Conservation (phyloP, 2,113 vertebrate genomes). For the Oxyruncus cristatus region DNA sequence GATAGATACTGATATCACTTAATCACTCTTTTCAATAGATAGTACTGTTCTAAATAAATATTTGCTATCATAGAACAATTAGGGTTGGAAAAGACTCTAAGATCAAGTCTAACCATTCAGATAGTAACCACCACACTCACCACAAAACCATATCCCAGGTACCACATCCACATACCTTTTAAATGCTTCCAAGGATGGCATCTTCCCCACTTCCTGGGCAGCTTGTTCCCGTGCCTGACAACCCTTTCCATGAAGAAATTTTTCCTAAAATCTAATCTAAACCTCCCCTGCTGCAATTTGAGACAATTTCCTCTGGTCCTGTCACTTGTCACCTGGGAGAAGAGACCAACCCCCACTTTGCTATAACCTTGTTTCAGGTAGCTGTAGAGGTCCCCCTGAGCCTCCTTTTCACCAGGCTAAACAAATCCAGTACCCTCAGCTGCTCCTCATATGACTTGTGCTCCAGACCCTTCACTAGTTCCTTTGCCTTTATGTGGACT, state of each 20-base stretch:
- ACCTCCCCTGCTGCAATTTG: neutral
- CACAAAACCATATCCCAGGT: neutral
- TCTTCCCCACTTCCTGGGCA: neutral
- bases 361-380: neutral
- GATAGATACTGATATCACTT: neutral
- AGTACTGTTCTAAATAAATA: neutral
- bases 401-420: neutral
- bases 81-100: neutral
- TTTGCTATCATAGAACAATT: neutral
- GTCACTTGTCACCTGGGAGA: neutral
- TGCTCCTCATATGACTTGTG: neutral
- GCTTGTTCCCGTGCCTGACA: neutral
- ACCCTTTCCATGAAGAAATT: neutral
- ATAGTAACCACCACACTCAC: neutral
- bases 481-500: neutral
- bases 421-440: neutral
- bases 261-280: neutral
- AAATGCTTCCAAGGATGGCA: neutral
- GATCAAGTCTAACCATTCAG: neutral
- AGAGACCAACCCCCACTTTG: neutral
- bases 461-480: neutral
- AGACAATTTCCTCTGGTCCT: neutral
- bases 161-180: neutral
- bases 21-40: neutral
- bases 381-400: neutral